phyloP scores from a whole-genome alignment of 2,888 invertebrate species.

The Lasioglossum lativentre region DNA sequence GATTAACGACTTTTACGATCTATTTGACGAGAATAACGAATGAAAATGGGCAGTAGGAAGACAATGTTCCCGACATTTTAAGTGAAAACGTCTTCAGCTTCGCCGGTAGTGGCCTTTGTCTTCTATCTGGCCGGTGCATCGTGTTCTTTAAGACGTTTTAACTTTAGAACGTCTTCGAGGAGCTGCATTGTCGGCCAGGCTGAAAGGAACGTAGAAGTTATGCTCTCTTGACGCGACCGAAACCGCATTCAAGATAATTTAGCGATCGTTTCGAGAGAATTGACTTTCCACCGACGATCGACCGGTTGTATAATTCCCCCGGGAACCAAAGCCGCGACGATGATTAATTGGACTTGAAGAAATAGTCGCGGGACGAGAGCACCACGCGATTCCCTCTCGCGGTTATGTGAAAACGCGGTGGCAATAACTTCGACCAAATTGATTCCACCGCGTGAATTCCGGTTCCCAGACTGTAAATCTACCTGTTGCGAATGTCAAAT shows the following conservation, averaged over 20 bases:
- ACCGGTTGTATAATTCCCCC: conserved; percentile 18
- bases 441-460: conserved; percentile 1
- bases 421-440: conserved; percentile 17
- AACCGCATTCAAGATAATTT: conserved; percentile 56
- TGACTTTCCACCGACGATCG: conserved; percentile 46
- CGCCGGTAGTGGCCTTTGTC: too few relatives aligned
- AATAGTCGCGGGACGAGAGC: conserved; percentile 1
- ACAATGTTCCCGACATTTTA: not conserved
- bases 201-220: not conserved
- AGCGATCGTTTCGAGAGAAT: conserved; percentile 37
- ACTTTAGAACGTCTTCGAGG: not conserved
- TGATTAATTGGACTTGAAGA: conserved; percentile 40
- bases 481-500: not conserved
- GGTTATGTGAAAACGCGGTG: not conserved
- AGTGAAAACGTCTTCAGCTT: not conserved
- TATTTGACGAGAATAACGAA: too few relatives aligned
- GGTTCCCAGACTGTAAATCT: conserved; percentile 14
- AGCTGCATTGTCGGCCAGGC: not conserved
- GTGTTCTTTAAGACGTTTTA: not conserved
- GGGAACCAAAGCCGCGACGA: conserved; percentile 23
- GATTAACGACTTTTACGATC: too few relatives aligned
- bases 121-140: too few relatives aligned
- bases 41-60: too few relatives aligned
- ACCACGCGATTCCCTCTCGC: not conserved
- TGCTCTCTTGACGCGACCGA: conserved; percentile 14